Conservation (phyloP, 2,888 invertebrate genomes). For the Siphonodentalium dalli region DNA sequence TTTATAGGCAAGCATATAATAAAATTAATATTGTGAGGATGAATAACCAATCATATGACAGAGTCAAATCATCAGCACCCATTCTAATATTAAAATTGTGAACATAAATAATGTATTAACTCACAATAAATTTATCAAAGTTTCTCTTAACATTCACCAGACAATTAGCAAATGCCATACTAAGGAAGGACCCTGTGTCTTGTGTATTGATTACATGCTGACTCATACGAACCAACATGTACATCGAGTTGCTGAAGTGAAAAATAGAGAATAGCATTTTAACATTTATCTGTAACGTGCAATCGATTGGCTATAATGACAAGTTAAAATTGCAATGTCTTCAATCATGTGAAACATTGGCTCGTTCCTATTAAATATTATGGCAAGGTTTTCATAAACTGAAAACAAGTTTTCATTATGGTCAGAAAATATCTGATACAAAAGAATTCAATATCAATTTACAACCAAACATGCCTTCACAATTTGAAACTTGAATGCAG, state of each 20-base stretch:
- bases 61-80: background rate
- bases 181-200: constrained; percentile 84
- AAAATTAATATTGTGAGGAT: too few species aligned
- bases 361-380: too few species aligned
- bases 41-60: too few species aligned
- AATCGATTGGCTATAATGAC: too few species aligned
- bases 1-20: background rate
- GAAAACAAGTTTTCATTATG: too few species aligned
- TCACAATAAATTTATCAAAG: constrained; percentile 87
- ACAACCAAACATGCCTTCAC: too few species aligned
- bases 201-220: constrained; percentile 91
- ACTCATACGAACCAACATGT: constrained; percentile 87
- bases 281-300: background rate
- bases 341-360: too few species aligned
- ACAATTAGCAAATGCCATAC: constrained; percentile 85
- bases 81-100: background rate
- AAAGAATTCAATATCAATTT: too few species aligned
- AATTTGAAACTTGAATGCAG: too few species aligned
- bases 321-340: too few species aligned
- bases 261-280: background rate
- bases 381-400: too few species aligned
- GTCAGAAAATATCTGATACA: too few species aligned
- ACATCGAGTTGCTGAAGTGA: constrained; percentile 84
- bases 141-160: constrained; percentile 87
- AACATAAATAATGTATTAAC: constrained; percentile 28